These are phyloP conservation scores for Rachycentron canadum DNA, from an alignment of 2,797 vertebrate genomes.

Conservation along the genomic window DNA sequence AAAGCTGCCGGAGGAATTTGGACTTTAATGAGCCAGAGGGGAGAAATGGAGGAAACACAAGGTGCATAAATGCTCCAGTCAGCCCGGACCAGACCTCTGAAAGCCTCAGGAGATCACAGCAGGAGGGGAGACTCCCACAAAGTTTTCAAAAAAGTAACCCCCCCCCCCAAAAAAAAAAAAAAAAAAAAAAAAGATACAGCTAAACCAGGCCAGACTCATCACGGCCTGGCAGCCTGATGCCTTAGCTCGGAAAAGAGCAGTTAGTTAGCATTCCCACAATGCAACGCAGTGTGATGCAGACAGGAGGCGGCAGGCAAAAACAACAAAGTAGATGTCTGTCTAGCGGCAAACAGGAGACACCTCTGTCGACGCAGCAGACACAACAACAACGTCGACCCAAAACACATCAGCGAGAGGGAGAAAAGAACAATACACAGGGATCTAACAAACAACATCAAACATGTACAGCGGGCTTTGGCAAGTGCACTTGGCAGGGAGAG, in stretches of 20 bases:
- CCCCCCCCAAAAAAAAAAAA: constrained; percentile 8
- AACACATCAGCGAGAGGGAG: constrained; percentile 45
- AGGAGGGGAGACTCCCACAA: constrained; percentile 47
- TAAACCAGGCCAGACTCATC: constrained; percentile 46
- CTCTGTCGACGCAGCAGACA: constrained; percentile 44
- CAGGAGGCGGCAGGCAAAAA: constrained; percentile 41
- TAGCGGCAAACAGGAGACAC: constrained; percentile 47
- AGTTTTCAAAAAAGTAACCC: constrained; percentile 12
- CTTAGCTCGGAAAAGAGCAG: constrained; percentile 16
- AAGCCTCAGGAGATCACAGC: constrained; percentile 66
- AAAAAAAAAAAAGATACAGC: constrained; percentile 3
- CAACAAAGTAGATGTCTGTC: constrained; percentile 56
- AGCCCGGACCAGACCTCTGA: constrained; percentile 65
- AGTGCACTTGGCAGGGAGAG: constrained; percentile 57
- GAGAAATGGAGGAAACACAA: constrained; percentile 72
- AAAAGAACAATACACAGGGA: constrained; percentile 40
- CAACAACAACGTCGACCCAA: constrained; percentile 49
- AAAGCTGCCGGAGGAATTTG: constrained; percentile 79
- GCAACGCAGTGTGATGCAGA: constrained; percentile 42
- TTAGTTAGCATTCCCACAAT: constrained; percentile 53
- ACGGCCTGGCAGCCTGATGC: constrained; percentile 27
- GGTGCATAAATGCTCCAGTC: constrained; percentile 71
- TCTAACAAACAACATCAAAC: constrained; percentile 75
- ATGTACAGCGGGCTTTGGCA: constrained; percentile 65
- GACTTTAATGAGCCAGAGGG: constrained; percentile 78